Percentiles rank a stretch among this genome's conserved stretches.
phyloP scores from a whole-genome alignment of 2,113 vertebrate species.

The Pterophyllum scalare region DNA sequence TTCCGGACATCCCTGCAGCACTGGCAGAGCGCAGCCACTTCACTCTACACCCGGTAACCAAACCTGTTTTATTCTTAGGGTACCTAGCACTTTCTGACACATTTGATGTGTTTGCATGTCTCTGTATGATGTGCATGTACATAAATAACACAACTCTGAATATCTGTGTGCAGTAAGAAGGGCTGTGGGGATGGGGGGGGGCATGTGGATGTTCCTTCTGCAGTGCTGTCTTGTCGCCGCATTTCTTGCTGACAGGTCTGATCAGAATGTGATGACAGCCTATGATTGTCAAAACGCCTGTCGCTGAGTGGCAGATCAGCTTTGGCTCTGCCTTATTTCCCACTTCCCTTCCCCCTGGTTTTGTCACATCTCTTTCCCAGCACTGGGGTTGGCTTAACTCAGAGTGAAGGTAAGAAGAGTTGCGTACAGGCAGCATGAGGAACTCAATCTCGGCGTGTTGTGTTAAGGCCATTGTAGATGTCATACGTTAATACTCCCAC shows the following conservation, averaged over 20 bases:
- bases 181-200: slow-evolving; percentile 20
- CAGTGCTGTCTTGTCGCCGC: slow-evolving; percentile 76
- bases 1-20: slow-evolving; percentile 32
- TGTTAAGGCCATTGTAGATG: slow-evolving; percentile 76
- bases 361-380: slow-evolving; percentile 78
- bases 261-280: slow-evolving; percentile 84
- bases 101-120: slow-evolving; percentile 80
- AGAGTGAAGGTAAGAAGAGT: slow-evolving; percentile 74
- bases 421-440: slow-evolving; percentile 59
- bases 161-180: slow-evolving; percentile 50
- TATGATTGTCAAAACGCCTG: slow-evolving; percentile 84
- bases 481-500: slow-evolving; percentile 74
- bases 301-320: slow-evolving; percentile 79
- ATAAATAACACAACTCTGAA: slow-evolving; percentile 78
- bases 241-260: slow-evolving; percentile 82
- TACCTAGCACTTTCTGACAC: slow-evolving; percentile 73
- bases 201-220: slow-evolving; percentile 73
- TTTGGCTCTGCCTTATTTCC: slow-evolving; percentile 77
- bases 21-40: slow-evolving; percentile 44
- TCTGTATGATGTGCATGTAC: slow-evolving; percentile 72
- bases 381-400: slow-evolving; percentile 70
- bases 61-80: slow-evolving; percentile 64
- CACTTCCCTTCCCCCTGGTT: slow-evolving; percentile 70
- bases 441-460: slow-evolving; percentile 73
- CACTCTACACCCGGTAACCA: slow-evolving; percentile 42